Percentiles rank a stretch among this genome's conserved stretches.
Conservation (phyloP, 2,113 vertebrate species). For the Xiphias gladius region DNA sequence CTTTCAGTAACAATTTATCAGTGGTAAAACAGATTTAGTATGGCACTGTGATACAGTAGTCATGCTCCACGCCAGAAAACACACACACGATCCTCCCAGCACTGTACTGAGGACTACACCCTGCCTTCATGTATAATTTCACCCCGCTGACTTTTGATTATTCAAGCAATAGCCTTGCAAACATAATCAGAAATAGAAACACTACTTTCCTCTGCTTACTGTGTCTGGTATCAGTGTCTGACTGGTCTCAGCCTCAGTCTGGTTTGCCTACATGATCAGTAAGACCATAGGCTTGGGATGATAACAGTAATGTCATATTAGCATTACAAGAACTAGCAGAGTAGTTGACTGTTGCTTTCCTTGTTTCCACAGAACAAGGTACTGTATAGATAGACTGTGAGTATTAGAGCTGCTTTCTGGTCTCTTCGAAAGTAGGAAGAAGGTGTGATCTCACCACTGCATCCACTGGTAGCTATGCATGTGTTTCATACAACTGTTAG, state of each 20-base stretch:
- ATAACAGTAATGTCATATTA: conserved; percentile 12
- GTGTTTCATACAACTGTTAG: conserved; percentile 50
- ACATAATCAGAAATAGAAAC: conserved; percentile 64
- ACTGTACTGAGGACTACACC: conserved; percentile 58
- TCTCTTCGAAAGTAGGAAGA: conserved; percentile 24
- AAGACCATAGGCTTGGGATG: conserved; percentile 2
- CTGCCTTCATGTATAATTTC: conserved; percentile 71
- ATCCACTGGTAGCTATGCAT: conserved; percentile 18
- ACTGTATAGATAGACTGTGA: not conserved
- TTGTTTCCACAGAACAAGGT: not conserved
- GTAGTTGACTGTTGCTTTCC: not conserved
- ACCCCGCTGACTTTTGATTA: conserved; percentile 68
- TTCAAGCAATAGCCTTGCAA: conserved; percentile 58
- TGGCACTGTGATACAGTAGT: conserved; percentile 56
- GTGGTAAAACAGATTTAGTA: conserved; percentile 37
- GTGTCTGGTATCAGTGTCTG: conserved; percentile 47
- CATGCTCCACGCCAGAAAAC: conserved; percentile 41
- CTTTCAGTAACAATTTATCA: conserved; percentile 56
- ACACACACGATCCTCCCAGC: conserved; percentile 16
- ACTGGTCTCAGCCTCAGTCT: conserved; percentile 20
- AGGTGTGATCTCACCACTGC: conserved; percentile 26
- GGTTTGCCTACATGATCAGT: conserved; percentile 31
- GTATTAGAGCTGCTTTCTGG: conserved; percentile 9
- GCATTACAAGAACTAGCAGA: conserved; percentile 4
- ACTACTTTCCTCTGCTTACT: conserved; percentile 15